Evolutionary conservation across 2,888 invertebrate species (phyloP), one percentile per base, ranked within the genome.

Genomic region (Pandemis corylana): DNA sequence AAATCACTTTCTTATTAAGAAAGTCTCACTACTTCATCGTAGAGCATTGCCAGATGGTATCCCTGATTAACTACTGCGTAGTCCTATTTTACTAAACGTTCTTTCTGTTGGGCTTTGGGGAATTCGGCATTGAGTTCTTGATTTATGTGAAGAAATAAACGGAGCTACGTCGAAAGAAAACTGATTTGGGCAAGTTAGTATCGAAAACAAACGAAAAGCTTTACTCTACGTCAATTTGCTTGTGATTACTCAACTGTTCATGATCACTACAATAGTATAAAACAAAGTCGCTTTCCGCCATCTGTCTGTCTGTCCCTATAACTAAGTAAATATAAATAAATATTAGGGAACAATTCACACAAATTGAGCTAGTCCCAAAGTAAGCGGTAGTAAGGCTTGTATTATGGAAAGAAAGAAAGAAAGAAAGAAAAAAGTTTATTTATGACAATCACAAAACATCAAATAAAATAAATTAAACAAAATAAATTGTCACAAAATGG

Each of bases 1-100:
- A 89, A 93, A 91, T 92, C 89, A 90, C 89, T 91, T 90, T 88
- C 89, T 87, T 87, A 89, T 88, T 87, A 88, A 87, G 80, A 78
- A 80, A 83, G 81, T 84, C 84, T 84, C 85, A 87, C 86, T 87
- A 86, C 83, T 83, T 82, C 79, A 81, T 77, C 73, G 73, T 76
- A 59, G 44, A 69, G 70, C 42, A 41, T 51, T 72, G 65, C 76
- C 76, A 77, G 76, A 76, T 76, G 78, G 69, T 63, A 63, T 49
- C 56, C 46, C 63, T 76, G 63, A 74, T 76, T 76, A 65, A 76
- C 44, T 61, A 69, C 67, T 59, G 20, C 59, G 53, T 63, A 68
- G 12, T 65, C 28, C n/a, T 64, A 63, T 63, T 59, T 68, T 49
- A 65, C 9, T 44, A 51, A 56, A 62, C 44, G 41, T 20, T 63